Base-by-base conservation (phyloP, 2,888 invertebrate genomes). In the Nowickia ferox region DNA sequence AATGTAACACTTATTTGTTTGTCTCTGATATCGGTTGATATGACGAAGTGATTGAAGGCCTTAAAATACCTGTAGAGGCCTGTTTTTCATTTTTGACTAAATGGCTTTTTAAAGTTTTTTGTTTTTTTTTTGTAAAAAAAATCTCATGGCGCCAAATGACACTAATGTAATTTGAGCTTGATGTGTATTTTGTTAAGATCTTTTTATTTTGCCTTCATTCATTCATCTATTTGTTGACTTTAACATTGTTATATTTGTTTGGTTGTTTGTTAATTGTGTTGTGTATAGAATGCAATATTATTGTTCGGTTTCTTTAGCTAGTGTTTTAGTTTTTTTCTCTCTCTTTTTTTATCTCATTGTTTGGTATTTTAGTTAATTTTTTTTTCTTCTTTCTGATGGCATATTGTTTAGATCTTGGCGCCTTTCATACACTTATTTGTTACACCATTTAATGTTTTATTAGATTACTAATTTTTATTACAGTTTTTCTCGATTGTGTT, bases 81-180 rank as follows among this genome's bases (percentile, higher is more conserved):
- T 65, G 65, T 38, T 48, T 55, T 48, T 55, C n/a, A 19, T 38
- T 8, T 59, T 66, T 48, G 65, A 48, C 22, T 65, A 57, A 83
- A 83, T 83, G 83, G 71, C 65, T 77, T 81, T 81, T 81, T 61
- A 68, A 81, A 80, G 72, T 72, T 57, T 72, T 42, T 17, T 15
- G 0, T 66, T 30, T 40, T 78, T 69, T 55, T 71, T 51, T 38
- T 63, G 5, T 6, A 46, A 44, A 38, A 75, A 65, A 63, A 51
- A 72, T 17, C 59, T 86, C 59, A 84, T 87, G 88, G 88, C 88
- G 88, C 88, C 88, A 87, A 87, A 85, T 86, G 86, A 87, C 85
- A 88, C 81, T 81, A 87, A 88, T 84, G 88, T 87, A 88, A 88
- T 87, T 84, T 87, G 86, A 88, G 87, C 84, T 83, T 83, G 82